Percentiles rank a stretch among this genome's conserved stretches.
These are phyloP conservation scores for Drosophila azteca DNA, from an alignment of 1,140 invertebrate species.

Conservation along the genomic window DNA sequence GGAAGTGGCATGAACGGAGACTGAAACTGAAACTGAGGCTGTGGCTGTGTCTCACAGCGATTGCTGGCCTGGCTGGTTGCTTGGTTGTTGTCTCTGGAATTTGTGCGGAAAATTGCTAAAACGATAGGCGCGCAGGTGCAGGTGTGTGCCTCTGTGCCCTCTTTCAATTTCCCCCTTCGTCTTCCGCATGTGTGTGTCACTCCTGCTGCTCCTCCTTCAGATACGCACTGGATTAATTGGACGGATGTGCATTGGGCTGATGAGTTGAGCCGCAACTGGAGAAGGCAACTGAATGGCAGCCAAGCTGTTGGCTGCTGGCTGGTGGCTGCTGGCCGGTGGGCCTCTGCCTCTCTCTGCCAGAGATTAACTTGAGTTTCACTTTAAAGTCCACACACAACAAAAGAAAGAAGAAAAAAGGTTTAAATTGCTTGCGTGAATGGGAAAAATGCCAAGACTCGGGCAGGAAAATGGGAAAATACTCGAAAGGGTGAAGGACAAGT, in stretches of 20 bases:
- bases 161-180: neutral
- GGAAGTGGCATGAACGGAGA: constrained; percentile 1
- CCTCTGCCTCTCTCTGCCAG: constrained; percentile 12
- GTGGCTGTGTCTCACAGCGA: neutral
- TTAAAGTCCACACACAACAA: constrained; percentile 10
- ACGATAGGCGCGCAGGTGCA: constrained; percentile 49
- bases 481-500: neutral
- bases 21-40: neutral
- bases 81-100: constrained; percentile 51
- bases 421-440: constrained; percentile 16
- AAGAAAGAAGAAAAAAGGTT: constrained; percentile 15
- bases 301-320: neutral
- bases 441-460: neutral
- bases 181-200: neutral
- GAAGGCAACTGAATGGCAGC: constrained; percentile 21
- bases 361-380: constrained; percentile 33
- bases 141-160: constrained; percentile 6
- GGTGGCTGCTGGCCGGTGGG: constrained; percentile 31
- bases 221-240: constrained; percentile 76
- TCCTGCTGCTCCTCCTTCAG: constrained; percentile 10
- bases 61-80: neutral
- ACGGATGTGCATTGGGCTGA: constrained; percentile 49
- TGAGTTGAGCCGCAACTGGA: constrained; percentile 40
- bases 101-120: constrained; percentile 66
- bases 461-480: neutral